Percentiles rank a stretch among this genome's conserved stretches.
These are phyloP conservation scores for Mugil cephalus DNA, from an alignment of 2,113 vertebrate species.

Conservation along the genomic window DNA sequence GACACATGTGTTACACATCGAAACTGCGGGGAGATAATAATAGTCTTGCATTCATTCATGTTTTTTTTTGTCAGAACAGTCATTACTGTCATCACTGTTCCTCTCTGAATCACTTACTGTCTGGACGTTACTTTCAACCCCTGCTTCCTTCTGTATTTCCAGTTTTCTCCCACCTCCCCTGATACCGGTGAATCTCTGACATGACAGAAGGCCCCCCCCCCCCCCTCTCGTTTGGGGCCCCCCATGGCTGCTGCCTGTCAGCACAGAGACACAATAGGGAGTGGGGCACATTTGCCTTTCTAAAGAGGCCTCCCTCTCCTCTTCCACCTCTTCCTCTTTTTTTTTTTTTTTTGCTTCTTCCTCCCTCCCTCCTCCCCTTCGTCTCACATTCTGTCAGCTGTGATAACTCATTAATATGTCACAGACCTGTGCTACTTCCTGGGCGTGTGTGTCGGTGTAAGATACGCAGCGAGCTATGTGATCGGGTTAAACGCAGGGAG, in stretches of 20 bases:
- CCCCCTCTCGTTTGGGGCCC: conserved; percentile 17
- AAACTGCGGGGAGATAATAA: conserved; percentile 49
- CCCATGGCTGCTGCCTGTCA: conserved; percentile 67
- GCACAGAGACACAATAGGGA: conserved; percentile 63
- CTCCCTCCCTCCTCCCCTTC: conserved; percentile 16
- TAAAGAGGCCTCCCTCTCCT: conserved; percentile 49
- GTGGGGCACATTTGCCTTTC: conserved; percentile 64
- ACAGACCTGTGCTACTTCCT: conserved; percentile 41
- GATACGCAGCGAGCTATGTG: conserved; percentile 34
- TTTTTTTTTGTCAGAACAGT: conserved; percentile 56
- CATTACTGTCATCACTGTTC: conserved; percentile 66
- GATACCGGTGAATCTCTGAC: conserved; percentile 48
- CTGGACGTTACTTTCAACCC: conserved; percentile 48
- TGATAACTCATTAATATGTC: conserved; percentile 72
- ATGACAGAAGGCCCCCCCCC: conserved; percentile 45
- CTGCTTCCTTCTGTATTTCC: conserved; percentile 46
- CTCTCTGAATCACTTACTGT: conserved; percentile 61
- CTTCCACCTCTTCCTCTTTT: conserved; percentile 12
- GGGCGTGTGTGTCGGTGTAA: conserved; percentile 30
- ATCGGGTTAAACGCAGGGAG: conserved; percentile 51
- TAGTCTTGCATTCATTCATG: conserved; percentile 49
- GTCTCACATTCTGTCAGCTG: conserved; percentile 48
- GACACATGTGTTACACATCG: neutral
- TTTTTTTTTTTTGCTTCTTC: no score
- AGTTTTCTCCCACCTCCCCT: conserved; percentile 34